Percentiles rank a stretch among this genome's conserved stretches.
Evolutionary conservation across 1,140 invertebrate genomes (phyloP).

Genomic region (Drosophila ironensis): DNA sequence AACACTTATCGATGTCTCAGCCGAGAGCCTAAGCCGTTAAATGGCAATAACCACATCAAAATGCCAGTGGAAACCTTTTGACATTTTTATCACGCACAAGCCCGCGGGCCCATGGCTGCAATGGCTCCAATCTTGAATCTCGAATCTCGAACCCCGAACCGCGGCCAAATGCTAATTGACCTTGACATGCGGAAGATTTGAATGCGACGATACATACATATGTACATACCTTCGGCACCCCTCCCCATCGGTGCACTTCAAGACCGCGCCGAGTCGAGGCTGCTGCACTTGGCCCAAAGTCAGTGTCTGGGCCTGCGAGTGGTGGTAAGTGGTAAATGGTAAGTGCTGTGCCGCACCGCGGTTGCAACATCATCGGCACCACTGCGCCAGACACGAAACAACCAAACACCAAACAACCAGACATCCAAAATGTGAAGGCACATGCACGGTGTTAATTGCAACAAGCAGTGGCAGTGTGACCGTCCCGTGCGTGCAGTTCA

Average conservation of each 20-base stretch:
- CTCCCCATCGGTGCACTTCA: conserved; percentile 50
- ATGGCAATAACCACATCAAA: conserved; percentile 67
- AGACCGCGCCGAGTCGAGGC: conserved; percentile 47
- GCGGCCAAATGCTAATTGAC: conserved; percentile 69
- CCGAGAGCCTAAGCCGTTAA: conserved; percentile 51
- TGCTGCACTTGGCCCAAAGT: conserved; percentile 22
- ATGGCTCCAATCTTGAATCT: not conserved
- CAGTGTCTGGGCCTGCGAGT: conserved; percentile 11
- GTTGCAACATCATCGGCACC: conserved; percentile 56
- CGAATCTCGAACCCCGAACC: conserved; percentile 1
- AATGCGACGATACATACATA: conserved; percentile 38
- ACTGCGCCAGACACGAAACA: too few relatives aligned
- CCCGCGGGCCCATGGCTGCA: not conserved
- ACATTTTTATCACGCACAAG: conserved; percentile 76
- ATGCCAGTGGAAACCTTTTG: conserved; percentile 77
- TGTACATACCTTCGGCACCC: not conserved
- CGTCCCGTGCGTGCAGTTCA: conserved; percentile 31
- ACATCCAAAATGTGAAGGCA: conserved; percentile 46
- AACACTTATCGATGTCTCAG: conserved; percentile 63
- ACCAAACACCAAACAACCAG: too few relatives aligned
- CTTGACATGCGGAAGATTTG: conserved; percentile 78
- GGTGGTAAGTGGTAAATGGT: conserved; percentile 28
- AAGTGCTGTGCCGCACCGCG: conserved; percentile 41
- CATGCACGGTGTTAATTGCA: conserved; percentile 48
- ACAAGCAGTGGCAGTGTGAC: conserved; percentile 34